These are phyloP conservation scores for Ahaetulla prasina DNA, from an alignment of 2,113 vertebrate species.

Conservation along the genomic window DNA sequence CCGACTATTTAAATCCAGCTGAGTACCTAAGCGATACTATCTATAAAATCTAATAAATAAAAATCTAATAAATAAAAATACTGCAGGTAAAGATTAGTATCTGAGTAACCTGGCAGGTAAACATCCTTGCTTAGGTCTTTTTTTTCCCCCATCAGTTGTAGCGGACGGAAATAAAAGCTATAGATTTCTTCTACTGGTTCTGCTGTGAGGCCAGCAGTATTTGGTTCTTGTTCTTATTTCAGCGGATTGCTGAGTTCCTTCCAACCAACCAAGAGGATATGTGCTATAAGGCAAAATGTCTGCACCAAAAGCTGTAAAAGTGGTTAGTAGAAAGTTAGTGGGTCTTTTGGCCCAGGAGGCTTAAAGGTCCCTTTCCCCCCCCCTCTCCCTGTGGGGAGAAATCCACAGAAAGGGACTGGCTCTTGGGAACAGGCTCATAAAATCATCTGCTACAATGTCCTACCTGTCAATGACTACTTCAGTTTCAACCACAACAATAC, in stretches of 20 bases:
- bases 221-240: not conserved
- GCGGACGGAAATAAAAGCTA: not conserved
- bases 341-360: not conserved
- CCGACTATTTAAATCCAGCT: not conserved
- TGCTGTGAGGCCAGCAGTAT: not conserved
- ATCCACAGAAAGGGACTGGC: not conserved
- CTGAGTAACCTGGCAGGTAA: not conserved
- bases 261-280: not conserved
- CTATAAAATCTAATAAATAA: too few species aligned
- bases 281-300: not conserved
- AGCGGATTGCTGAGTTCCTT: not conserved
- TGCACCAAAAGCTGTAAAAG: not conserved
- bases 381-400: not conserved
- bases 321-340: not conserved
- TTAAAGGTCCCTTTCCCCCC: not conserved
- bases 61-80: too few species aligned
- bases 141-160: not conserved
- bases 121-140: not conserved
- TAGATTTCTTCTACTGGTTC: not conserved
- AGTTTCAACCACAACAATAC: too few species aligned
- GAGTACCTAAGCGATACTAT: not conserved
- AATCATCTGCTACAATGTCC: too few species aligned
- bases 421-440: not conserved
- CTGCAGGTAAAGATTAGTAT: not conserved
- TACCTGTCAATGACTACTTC: too few species aligned